Base-by-base conservation (phyloP, 2,113 vertebrate genomes). In the Bucco capensis region DNA sequence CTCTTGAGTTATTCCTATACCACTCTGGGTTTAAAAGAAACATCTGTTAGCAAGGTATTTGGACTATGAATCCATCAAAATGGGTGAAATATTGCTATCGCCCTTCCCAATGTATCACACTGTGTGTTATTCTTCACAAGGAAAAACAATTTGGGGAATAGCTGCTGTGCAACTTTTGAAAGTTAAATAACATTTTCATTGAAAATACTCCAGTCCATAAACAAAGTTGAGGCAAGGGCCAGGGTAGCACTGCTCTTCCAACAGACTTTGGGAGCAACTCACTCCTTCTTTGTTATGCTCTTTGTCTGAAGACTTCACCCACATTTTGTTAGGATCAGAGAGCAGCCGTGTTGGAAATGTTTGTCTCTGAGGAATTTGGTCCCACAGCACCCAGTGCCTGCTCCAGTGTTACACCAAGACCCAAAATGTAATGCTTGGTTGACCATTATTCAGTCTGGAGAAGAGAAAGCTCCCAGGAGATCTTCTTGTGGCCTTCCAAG, bases 31-130 rank as follows among this genome's bases (percentile, higher is more conserved):
- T 96, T 94, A 96, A 96, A 96, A 94, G 95, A 96, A 96, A 94
- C 96, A 96, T 96, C 96, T 96, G 94, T 92, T 96, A 95, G 94
- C 92, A 96, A 95, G 94, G 94, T 94, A 94, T 96, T 92, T 77
- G 94, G 91, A 40, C 94, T 80, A 90, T 85, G 92, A 96, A 96
- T 94, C 92, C 92, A 95, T 93, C 95, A 94, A 62, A 90, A 85
- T 82, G 58, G 8, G 92, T 96, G 94, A 96, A 96, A 95, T 95
- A 96, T 83, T 82, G 89, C 92, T 50, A 84, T 96, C 25, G 30
- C 94, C 86, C 24, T 95, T 94, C 93, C 94, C 54, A 51, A 73
- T 66, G 89, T 56, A 84, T 96, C 92, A 92, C 84, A 93, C 92
- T 90, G 96, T 84, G 91, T 92, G 90, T 95, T 96, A 92, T 94